Evolutionary conservation across 2,888 invertebrate genomes (phyloP).

Genomic region (Oscheius myriophilus): DNA sequence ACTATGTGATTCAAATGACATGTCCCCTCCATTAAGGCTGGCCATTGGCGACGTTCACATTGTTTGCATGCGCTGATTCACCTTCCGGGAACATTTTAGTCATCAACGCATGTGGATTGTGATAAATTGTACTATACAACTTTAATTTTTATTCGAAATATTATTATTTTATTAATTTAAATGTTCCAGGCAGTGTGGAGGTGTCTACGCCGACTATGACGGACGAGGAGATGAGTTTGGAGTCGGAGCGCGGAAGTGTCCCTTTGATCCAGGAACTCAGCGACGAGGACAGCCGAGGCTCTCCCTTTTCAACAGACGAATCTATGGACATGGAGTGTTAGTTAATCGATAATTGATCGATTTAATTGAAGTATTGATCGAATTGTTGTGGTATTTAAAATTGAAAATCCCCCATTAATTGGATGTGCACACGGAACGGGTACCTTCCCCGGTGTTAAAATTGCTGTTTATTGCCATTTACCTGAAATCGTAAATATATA

Average conservation of each 20-base stretch:
- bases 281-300: background rate
- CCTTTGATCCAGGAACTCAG: conserved; percentile 20
- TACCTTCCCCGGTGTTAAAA: background rate
- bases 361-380: too few species aligned
- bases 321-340: conserved; percentile 21
- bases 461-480: background rate
- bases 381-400: too few species aligned
- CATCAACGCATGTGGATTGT: too few species aligned
- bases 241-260: conserved; percentile 1
- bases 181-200: conserved; percentile 13
- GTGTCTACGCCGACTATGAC: conserved; percentile 8
- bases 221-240: conserved; percentile 10
- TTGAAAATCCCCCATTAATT: too few species aligned
- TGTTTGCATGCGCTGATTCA: too few species aligned
- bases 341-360: conserved; percentile 1
- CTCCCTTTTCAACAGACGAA: conserved; percentile 5
- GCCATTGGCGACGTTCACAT: too few species aligned
- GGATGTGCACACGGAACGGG: background rate
- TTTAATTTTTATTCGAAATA: background rate
- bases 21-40: too few species aligned
- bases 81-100: too few species aligned
- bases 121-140: background rate
- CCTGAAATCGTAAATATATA: too few species aligned
- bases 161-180: too few species aligned
- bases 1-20: too few species aligned